Conservation (phyloP, 2,113 vertebrate species). For the Macrotis lagotis region DNA sequence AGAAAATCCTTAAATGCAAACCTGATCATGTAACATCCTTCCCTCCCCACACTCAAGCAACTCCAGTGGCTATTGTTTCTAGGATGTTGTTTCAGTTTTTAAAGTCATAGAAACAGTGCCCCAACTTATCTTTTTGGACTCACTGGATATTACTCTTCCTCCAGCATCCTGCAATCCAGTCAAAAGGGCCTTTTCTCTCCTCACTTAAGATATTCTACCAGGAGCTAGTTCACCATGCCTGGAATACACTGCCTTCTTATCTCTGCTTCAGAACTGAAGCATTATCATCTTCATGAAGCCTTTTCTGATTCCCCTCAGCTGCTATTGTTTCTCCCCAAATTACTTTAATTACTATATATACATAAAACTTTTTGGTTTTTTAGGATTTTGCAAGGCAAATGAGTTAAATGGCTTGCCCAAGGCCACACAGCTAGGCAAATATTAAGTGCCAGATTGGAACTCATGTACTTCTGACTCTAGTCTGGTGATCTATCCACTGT, state of each 20-base stretch:
- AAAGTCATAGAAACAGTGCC: neutral
- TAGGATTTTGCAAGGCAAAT: no score
- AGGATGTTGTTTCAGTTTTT: neutral
- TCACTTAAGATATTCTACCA: neutral
- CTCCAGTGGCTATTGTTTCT: neutral
- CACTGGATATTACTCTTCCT: neutral
- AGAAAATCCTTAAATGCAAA: neutral
- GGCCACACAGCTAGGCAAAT: no score
- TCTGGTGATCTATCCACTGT: no score
- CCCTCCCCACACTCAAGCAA: neutral
- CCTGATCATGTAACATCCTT: neutral
- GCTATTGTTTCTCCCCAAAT: neutral
- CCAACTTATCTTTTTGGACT: neutral
- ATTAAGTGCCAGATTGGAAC: no score
- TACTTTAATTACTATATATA: neutral
- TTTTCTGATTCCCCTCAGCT: no score
- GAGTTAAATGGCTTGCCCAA: no score
- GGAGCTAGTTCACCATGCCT: neutral
- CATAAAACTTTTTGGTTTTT: no score
- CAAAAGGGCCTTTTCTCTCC: neutral
- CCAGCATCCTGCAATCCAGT: neutral
- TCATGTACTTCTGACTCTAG: no score
- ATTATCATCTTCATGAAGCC: neutral
- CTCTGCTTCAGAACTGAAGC: neutral
- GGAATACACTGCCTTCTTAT: neutral